These are phyloP conservation scores for Cacatua alba DNA, from an alignment of 2,113 vertebrate genomes.

Conservation along the genomic window DNA sequence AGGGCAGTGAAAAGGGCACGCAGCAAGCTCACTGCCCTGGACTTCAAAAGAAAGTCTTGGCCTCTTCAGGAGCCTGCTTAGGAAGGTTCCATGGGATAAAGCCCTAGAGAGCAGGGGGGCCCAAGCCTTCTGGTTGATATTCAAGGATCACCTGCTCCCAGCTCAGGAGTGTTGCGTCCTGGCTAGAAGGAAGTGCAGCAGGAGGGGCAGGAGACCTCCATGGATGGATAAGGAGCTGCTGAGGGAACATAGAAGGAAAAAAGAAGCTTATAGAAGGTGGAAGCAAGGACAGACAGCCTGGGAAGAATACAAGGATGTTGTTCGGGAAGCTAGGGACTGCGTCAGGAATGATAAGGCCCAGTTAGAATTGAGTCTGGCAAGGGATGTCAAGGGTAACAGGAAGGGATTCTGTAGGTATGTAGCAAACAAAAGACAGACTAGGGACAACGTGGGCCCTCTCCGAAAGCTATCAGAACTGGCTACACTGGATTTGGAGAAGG, in stretches of 20 bases:
- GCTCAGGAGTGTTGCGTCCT: neutral
- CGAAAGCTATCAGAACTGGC: too few species aligned
- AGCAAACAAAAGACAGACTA: too few species aligned
- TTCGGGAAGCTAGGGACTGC: too few species aligned
- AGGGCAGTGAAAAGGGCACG: neutral
- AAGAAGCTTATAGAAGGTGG: too few species aligned
- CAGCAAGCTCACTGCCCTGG: neutral
- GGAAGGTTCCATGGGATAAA: neutral
- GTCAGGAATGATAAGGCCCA: too few species aligned
- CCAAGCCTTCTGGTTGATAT: neutral
- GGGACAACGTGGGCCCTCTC: too few species aligned
- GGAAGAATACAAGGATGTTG: too few species aligned
- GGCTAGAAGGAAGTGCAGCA: neutral
- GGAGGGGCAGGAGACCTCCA: neutral
- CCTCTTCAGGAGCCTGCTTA: neutral
- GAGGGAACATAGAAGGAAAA: fast-evolving
- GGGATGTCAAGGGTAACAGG: too few species aligned
- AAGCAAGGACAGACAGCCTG: too few species aligned
- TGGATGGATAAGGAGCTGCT: neutral
- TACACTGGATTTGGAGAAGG: too few species aligned
- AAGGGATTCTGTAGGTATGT: too few species aligned
- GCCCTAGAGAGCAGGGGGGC: neutral
- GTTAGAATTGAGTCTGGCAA: too few species aligned
- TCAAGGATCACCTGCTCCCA: neutral
- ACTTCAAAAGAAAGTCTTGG: neutral